Percentiles rank a stretch among this genome's conserved stretches.
phyloP scores from a whole-genome alignment of 2,888 invertebrate species.

The Lithophane ornitopus region DNA sequence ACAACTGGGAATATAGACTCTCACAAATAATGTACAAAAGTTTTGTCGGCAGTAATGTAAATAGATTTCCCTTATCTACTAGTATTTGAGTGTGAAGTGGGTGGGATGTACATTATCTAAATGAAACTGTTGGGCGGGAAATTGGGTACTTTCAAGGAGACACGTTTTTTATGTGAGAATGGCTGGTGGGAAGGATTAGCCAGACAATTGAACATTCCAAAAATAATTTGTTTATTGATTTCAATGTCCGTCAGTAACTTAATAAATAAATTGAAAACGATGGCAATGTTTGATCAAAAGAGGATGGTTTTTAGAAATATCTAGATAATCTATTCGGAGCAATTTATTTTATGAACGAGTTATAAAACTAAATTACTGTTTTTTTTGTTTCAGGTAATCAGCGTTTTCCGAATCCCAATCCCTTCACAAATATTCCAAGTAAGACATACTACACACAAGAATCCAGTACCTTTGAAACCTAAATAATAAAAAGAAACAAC shows the following conservation, averaged over 20 bases:
- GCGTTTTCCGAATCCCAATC: neutral
- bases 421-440: neutral
- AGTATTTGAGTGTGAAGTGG: conserved; percentile 44
- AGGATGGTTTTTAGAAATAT: neutral
- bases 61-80: conserved; percentile 61
- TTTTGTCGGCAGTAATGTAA: conserved; percentile 51
- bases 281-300: neutral
- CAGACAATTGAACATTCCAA: neutral
- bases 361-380: neutral
- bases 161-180: neutral
- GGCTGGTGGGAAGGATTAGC: neutral
- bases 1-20: conserved; percentile 8
- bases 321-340: neutral
- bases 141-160: conserved; percentile 9
- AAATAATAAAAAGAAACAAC: neutral
- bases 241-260: too few species aligned
- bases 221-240: too few species aligned
- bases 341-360: neutral
- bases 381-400: conserved; percentile 51
- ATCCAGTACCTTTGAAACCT: neutral
- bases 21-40: conserved; percentile 61
- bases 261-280: neutral
- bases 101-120: conserved; percentile 28
- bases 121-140: conserved; percentile 8
- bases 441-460: neutral